These are phyloP conservation scores for Pammene aurita DNA, from an alignment of 2,888 invertebrate genomes.

Conservation along the genomic window DNA sequence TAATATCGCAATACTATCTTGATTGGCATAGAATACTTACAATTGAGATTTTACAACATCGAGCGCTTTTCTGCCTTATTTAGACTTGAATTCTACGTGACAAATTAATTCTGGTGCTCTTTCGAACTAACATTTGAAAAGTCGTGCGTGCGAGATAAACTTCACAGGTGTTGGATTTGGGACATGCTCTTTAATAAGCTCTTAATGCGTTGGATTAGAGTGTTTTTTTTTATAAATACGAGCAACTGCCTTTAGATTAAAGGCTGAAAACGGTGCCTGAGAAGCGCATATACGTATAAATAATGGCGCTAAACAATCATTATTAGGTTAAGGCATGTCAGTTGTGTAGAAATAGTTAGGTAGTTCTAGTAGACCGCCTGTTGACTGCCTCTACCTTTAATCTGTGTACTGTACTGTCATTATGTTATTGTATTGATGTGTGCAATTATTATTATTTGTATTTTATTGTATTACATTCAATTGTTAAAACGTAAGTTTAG, in stretches of 20 bases:
- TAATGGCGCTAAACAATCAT: conserved; percentile 3
- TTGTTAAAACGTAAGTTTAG: no score
- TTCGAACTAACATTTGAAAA: conserved; percentile 29
- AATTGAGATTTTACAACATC: conserved; percentile 8
- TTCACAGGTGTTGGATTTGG: not conserved
- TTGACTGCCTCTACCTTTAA: no score
- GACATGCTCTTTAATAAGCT: not conserved
- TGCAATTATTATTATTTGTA: no score
- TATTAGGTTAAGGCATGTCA: conserved; percentile 1
- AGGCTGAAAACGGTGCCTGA: not conserved
- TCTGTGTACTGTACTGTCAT: no score
- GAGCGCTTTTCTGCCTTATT: conserved; percentile 17
- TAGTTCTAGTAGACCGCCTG: no score
- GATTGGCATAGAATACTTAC: not conserved
- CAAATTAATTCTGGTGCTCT: conserved; percentile 33
- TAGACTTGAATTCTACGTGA: conserved; percentile 28
- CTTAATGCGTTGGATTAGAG: conserved; percentile 2
- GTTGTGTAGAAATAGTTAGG: no score
- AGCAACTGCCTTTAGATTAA: not conserved
- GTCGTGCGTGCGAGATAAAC: conserved; percentile 22
- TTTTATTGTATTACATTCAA: no score
- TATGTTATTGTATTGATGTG: no score
- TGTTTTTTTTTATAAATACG: not conserved
- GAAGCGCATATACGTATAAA: not conserved
- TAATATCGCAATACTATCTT: not conserved